Conservation (phyloP, 2,113 vertebrate genomes). For the Myotis lucifugus region DNA sequence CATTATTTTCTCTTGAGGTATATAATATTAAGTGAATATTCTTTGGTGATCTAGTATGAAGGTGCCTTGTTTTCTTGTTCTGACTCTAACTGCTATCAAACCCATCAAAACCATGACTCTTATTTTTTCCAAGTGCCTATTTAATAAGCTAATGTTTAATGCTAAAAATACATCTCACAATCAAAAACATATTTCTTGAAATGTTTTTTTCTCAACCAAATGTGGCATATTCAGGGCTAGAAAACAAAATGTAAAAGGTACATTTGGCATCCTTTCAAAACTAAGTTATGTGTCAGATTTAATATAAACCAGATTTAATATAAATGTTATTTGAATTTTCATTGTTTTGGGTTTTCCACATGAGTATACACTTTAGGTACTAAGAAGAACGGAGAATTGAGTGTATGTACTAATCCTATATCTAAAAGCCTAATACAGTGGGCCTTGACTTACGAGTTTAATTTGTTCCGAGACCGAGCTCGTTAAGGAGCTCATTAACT, state of each 20-base stretch:
- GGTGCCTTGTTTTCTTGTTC: not conserved
- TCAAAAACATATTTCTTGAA: not conserved
- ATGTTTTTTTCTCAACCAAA: not conserved
- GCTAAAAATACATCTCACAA: not conserved
- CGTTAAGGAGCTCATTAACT: too few relatives aligned
- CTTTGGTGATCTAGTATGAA: not conserved
- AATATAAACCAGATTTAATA: not conserved
- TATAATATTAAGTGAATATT: not conserved
- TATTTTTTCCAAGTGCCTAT: not conserved
- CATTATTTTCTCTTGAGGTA: not conserved
- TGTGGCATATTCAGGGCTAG: not conserved
- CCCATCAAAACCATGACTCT: not conserved
- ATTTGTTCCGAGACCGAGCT: too few relatives aligned
- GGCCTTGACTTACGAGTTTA: too few relatives aligned
- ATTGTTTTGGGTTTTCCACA: not conserved
- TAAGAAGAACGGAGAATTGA: not conserved
- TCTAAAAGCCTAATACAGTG: too few relatives aligned
- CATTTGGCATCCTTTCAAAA: not conserved
- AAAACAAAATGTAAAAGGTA: slow-evolving; percentile 19
- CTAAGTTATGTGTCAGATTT: not conserved
- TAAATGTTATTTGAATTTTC: not conserved
- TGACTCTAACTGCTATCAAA: not conserved
- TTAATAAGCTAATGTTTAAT: not conserved
- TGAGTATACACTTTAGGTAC: not conserved
- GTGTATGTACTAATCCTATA: too few relatives aligned